These are phyloP conservation scores for Nestor notabilis DNA, from an alignment of 2,113 vertebrate species.

Conservation along the genomic window DNA sequence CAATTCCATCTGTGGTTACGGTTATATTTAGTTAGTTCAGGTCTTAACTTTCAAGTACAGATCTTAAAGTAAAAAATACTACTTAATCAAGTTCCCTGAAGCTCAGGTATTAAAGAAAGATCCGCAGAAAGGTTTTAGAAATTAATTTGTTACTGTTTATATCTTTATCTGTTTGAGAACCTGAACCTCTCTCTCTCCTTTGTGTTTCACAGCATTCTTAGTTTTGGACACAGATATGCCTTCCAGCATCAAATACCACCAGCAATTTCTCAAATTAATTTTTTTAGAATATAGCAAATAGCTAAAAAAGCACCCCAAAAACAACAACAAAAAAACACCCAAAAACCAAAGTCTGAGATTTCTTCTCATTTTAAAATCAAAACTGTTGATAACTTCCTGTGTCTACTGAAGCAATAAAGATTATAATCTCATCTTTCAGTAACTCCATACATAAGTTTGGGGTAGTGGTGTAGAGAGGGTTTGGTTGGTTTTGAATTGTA, in stretches of 20 bases:
- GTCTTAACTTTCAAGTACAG: background rate
- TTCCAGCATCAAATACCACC: background rate
- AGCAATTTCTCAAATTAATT: background rate
- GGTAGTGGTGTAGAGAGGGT: background rate
- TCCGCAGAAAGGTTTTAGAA: background rate
- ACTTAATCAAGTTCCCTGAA: background rate
- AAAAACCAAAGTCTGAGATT: background rate
- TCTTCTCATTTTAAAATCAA: background rate
- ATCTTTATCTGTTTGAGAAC: background rate
- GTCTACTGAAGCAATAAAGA: background rate
- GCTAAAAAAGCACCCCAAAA: background rate
- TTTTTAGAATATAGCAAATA: background rate
- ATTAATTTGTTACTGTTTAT: background rate
- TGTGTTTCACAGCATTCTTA: background rate
- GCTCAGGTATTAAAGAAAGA: background rate
- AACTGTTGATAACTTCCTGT: background rate
- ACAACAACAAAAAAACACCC: background rate
- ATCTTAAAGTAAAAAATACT: background rate
- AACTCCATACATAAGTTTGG: background rate
- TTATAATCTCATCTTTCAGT: background rate
- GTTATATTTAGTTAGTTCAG: background rate
- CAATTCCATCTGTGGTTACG: background rate
- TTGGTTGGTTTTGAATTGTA: background rate
- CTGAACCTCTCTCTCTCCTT: background rate
- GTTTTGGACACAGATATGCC: background rate